Conservation (phyloP, 2,113 vertebrate species). For the Tapirus terrestris region DNA sequence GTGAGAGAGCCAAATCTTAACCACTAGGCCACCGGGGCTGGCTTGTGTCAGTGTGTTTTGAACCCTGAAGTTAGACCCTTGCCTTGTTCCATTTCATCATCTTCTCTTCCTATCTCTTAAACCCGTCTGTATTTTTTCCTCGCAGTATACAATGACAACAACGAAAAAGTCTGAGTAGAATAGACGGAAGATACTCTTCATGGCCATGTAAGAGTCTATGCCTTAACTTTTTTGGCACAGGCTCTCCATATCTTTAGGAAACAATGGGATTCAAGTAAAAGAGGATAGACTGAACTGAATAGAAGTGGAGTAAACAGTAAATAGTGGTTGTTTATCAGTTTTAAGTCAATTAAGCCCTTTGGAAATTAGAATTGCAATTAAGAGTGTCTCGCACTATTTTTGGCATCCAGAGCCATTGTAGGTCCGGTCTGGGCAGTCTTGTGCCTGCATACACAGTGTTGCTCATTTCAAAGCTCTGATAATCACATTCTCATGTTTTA, state of each 20-base stretch:
- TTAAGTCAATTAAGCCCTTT: neutral
- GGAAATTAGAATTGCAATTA: neutral
- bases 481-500: conserved; percentile 59
- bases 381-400: neutral
- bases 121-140: neutral
- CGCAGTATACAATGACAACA: neutral
- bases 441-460: neutral
- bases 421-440: neutral
- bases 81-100: neutral
- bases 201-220: neutral
- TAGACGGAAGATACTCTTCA: neutral
- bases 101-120: neutral
- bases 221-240: neutral
- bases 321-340: neutral
- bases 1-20: too few species aligned
- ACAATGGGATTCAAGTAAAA: neutral
- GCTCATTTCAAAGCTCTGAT: conserved; percentile 56
- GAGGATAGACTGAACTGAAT: neutral
- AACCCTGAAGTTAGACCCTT: neutral
- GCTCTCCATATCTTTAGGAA: neutral
- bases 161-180: neutral
- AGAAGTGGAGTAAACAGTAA: neutral
- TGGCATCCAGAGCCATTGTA: neutral
- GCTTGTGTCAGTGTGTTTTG: neutral
- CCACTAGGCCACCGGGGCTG: too few species aligned